Evolutionary conservation across 2,797 vertebrate genomes (phyloP), one percentile per base, ranked within the genome.

Genomic region (Graptemys geographica): DNA sequence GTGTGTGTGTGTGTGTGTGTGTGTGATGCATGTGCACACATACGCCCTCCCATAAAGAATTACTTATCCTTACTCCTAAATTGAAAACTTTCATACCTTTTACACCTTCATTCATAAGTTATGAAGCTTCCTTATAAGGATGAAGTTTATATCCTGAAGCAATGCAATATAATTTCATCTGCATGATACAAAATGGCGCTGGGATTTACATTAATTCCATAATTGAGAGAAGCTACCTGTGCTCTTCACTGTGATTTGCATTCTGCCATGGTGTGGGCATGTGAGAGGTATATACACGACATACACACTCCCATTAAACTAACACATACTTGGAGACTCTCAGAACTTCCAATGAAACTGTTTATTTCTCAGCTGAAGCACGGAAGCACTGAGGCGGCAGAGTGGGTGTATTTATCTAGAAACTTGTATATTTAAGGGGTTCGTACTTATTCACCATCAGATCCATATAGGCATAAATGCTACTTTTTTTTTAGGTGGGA

Each of bases 301-400:
- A n/a, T 69, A 37, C 18, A 9, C 18, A n/a, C n/a, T 37, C 18
- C 65, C 9, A 21, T 37, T 69, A 69, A 69, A 37, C n/a, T 69
- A 69, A 37, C 16, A 37, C 16, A 10, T 10, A 7, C 12, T 91
- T 88, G 53, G 11, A 55, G 47, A 85, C 52, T 51, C 65, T 65
- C 62, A 83, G 89, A 88, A 72, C 41, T 95, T 92, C 69, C 4
- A 21, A 55, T 83, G 52, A 72, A 78, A 0, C 0, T 5, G 1
- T 1, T 86, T 91, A 11, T 92, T 92, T 95, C 92, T 90, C 92
- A 92, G 47, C 55, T 87, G 51, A 88, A 93, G 62, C 83, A 69
- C 55, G 86, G 51, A 88, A 93, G 69, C 83, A 69, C 53, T 94
- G 59, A n/a, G 85, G 52, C 15, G 79, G 57, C 44, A 56, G 90